A percentile compares a stretch with the other conserved stretches of the same genome.
phyloP scores from a whole-genome alignment of 2,888 invertebrate species.

The Neoscelio sp. region DNA sequence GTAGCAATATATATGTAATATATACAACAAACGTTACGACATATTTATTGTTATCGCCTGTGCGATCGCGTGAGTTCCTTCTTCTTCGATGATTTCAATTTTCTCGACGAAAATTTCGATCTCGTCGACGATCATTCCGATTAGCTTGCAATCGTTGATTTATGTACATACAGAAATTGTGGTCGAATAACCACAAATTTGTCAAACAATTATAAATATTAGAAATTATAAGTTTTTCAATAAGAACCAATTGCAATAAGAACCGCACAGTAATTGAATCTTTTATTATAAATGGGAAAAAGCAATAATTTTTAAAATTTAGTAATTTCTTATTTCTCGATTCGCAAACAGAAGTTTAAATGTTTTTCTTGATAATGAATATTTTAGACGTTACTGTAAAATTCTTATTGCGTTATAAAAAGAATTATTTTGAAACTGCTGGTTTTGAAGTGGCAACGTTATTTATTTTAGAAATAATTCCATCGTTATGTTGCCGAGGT shows the following conservation, averaged over 20 bases:
- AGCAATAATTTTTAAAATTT: slow-evolving; percentile 33
- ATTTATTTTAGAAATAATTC: slow-evolving; percentile 1
- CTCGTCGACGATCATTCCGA: slow-evolving; percentile 7
- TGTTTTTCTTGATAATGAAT: too few relatives aligned
- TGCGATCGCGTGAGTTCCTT: not conserved
- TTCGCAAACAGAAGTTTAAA: too few relatives aligned
- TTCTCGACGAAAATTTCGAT: too few relatives aligned
- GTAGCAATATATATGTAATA: slow-evolving; percentile 28
- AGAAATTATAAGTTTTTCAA: not conserved
- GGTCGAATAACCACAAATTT: not conserved
- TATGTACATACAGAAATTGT: slow-evolving; percentile 3
- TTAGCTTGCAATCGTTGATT: slow-evolving; percentile 5
- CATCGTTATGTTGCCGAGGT: slow-evolving; percentile 14
- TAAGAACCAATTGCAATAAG: slow-evolving; percentile 1
- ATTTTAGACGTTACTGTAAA: not conserved
- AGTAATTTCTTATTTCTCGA: too few relatives aligned
- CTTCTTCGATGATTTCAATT: too few relatives aligned
- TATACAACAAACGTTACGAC: slow-evolving; percentile 9
- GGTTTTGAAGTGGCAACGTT: slow-evolving; percentile 8
- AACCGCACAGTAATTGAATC: not conserved
- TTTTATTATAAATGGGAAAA: slow-evolving; percentile 17
- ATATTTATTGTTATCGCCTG: not conserved
- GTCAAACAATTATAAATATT: not conserved
- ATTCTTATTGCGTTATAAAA: slow-evolving; percentile 5
- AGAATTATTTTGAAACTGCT: too few relatives aligned